Base-by-base conservation (phyloP, 2,888 invertebrate genomes). In the Erannis defoliaria region DNA sequence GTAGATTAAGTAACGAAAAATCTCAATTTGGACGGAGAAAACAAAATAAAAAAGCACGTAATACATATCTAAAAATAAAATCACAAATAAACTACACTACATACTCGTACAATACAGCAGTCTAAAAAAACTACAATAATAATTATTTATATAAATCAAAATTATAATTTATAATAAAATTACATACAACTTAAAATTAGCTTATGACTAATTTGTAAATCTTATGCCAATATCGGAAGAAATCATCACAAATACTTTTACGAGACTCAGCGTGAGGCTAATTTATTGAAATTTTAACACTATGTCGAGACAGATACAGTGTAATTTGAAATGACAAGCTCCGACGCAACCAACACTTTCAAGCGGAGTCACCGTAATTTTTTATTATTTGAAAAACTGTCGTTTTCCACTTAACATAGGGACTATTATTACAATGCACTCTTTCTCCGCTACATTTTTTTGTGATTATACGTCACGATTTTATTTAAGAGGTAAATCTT, bases 1-100 rank as follows among this genome's bases (percentile, higher is more conserved):
- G 78, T 76, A 60, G 50, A 64, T 70, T 78, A 78, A 77, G 76
- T 80, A 78, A 80, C 70, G 64, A 73, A 78, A 78, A 66, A 68
- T 64, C 72, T 64, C 37, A 48, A 76, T 87, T 84, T 90, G 90
- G 90, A 90, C 90, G 90, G 90, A 89, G 83, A 87, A 86, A 26
- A 73, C 68, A 77, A 46, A 78, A 75, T 73, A 74, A 82, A 81
- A 73, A 71, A 59, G 62, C 1, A 26, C 26, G 74, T 55, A 56
- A 58, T 31, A 65, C 54, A 55, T 31, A 49, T 5, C 42, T 63
- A 64, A 76, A 71, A 63, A 64, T 73, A 73, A n/a, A n/a, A 55
- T 58, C 66, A 62, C 68, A 69, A 73, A 71, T 71, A 72, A 74
- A 61, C 57, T 76, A 75, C 70, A 71, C 77, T 80, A 78, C 78